Evolutionary conservation across 2,888 invertebrate genomes (phyloP).

Genomic region (Agrenia bidenticulata): DNA sequence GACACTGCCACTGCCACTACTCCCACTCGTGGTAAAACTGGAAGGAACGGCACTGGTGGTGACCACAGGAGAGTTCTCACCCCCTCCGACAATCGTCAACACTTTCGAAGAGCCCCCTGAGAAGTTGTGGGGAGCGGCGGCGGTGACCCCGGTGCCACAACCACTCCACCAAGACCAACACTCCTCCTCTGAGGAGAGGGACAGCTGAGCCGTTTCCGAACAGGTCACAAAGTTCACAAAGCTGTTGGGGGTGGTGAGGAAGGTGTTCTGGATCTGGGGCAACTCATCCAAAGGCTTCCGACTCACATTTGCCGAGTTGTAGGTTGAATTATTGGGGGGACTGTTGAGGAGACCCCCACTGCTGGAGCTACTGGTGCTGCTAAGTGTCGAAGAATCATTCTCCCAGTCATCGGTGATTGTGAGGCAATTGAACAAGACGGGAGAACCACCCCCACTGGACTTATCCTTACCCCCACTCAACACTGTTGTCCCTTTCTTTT

Average conservation of each 20-base stretch:
- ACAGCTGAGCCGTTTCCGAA: neutral
- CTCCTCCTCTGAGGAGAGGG: constrained; percentile 18
- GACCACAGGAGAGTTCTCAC: neutral
- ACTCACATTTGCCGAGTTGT: neutral
- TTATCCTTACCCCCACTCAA: neutral
- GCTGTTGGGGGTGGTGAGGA: neutral
- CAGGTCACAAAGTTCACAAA: neutral
- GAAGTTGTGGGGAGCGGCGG: constrained; percentile 10
- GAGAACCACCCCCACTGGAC: neutral
- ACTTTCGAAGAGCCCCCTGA: neutral
- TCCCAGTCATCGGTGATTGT: constrained; percentile 6
- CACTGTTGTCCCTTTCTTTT: neutral
- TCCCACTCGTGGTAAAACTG: constrained; percentile 23
- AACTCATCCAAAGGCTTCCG: constrained; percentile 5
- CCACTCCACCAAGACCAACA: constrained; percentile 44
- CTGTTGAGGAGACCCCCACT: neutral
- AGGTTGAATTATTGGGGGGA: neutral
- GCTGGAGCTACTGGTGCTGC: neutral
- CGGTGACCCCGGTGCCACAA: constrained; percentile 23
- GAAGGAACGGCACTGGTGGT: constrained; percentile 16
- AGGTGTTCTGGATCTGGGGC: neutral
- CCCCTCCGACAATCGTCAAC: constrained; percentile 7
- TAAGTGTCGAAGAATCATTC: neutral
- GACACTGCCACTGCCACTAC: constrained; percentile 9
- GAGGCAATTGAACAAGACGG: neutral